A percentile compares a stretch with the other conserved stretches of the same genome.
phyloP scores from a whole-genome alignment of 2,888 invertebrate species.

The Sinhomidia bicolor region DNA sequence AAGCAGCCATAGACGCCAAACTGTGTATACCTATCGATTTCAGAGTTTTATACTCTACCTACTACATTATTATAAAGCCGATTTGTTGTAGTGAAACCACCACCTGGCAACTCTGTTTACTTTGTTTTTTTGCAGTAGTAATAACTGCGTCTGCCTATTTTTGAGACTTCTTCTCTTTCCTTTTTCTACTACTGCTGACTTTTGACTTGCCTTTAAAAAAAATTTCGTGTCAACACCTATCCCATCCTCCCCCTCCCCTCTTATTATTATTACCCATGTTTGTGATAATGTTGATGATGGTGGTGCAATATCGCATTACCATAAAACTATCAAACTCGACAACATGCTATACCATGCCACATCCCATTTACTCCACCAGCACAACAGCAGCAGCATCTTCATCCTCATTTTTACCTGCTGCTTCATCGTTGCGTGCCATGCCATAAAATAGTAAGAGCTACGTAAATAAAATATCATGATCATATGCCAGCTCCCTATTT shows the following conservation, averaged over 20 bases:
- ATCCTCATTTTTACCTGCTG: neutral
- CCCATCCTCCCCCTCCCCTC: neutral
- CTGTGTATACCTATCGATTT: conserved; percentile 2
- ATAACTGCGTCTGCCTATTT: neutral
- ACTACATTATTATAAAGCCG: too few species aligned
- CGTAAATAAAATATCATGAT: neutral
- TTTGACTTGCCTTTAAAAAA: conserved; percentile 31
- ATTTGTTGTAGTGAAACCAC: too few species aligned
- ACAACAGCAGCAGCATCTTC: neutral
- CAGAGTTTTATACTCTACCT: too few species aligned
- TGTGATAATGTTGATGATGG: too few species aligned
- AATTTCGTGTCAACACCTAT: conserved; percentile 53
- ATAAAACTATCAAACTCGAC: neutral
- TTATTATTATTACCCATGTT: too few species aligned
- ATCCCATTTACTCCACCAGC: neutral
- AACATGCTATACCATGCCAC: neutral
- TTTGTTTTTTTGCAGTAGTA: neutral
- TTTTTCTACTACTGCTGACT: neutral
- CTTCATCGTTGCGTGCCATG: neutral
- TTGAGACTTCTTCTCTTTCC: neutral
- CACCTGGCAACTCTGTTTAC: conserved; percentile 23
- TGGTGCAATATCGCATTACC: conserved; percentile 32
- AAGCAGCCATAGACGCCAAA: too few species aligned
- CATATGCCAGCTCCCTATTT: neutral
- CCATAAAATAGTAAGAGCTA: neutral